These are phyloP conservation scores for Brachionus plicatilis DNA, from an alignment of 1,140 invertebrate genomes.

Conservation along the genomic window DNA sequence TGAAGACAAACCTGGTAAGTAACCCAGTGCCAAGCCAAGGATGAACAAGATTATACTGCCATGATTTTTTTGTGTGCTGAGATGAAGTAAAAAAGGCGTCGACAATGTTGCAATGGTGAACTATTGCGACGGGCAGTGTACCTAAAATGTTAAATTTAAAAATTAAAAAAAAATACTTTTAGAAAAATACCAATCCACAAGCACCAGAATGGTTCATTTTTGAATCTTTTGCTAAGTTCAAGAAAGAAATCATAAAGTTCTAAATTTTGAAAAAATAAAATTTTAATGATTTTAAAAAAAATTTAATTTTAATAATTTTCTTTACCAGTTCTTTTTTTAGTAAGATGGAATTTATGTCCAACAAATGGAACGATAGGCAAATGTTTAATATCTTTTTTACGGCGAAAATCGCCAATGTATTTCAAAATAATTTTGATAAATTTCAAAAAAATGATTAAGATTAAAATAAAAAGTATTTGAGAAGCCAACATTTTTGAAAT, in stretches of 20 bases:
- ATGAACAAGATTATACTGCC: conserved; percentile 67
- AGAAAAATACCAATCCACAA: neutral
- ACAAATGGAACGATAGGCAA: neutral
- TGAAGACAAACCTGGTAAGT: conserved; percentile 63
- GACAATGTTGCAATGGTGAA: neutral
- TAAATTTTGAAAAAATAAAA: neutral
- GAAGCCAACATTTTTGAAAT: neutral
- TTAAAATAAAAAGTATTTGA: neutral
- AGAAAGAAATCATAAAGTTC: neutral
- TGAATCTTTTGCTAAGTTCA: neutral
- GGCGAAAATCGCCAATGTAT: neutral
- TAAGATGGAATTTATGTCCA: neutral
- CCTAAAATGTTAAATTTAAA: neutral
- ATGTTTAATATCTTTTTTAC: neutral
- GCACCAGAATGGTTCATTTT: neutral
- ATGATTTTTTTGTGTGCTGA: conserved; percentile 73
- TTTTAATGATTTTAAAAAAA: neutral
- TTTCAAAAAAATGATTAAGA: neutral
- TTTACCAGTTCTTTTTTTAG: neutral
- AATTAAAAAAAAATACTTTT: neutral
- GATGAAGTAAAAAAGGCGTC: conserved; percentile 63
- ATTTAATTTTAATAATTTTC: neutral
- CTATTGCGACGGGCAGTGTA: neutral
- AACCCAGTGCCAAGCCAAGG: conserved; percentile 76
- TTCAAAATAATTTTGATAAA: neutral